Base-by-base conservation (phyloP, 2,113 vertebrate species). In the Sialia sialis region DNA sequence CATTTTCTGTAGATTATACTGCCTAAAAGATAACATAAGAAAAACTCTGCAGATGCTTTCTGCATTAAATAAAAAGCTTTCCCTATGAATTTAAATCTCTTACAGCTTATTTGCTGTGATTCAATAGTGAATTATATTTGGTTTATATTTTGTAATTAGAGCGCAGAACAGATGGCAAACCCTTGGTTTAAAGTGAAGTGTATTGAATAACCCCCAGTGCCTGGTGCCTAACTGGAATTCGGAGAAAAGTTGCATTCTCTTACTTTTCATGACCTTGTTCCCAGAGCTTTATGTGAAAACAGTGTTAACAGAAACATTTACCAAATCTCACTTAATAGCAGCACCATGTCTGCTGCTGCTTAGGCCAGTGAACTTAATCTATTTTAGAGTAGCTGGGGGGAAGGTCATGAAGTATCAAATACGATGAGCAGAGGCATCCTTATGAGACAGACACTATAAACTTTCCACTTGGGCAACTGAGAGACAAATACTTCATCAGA, bases 111-210 rank as follows among this genome's bases (percentile, higher is more conserved):
- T 87, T 59, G 93, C 73, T 88, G 67, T 93, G 74, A 74, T 89
- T 74, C 67, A 62, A 56, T 77, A 77, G 60, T 85, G 91, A 89
- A 68, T 92, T 96, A 46, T 93, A 72, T 93, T 95, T 76, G 73
- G 60, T 67, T 83, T 96, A 41, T 87, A 64, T 95, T 93, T 94
- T 94, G 88, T 93, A 93, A 95, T 96, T 94, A 94, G 76, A 87
- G 69, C 59, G n/a, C 79, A 83, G 94, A 97, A 78, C 94, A 97
- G 89, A 96, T 97, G 96, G 95, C 80, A 94, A 82, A 69, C 46
- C 66, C 76, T 88, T 44, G 59, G 46, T 64, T 85, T 94, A 41
- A 89, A 84, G 56, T 62, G 54, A 78, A 73, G 54, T n/a, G 38
- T 66, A 59, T 22, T 22, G 36, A 84, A 64, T 80, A 94, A 87